Evolutionary conservation across 2,888 invertebrate species (phyloP), one percentile per base, ranked within the genome.

Genomic region (Plebejus melissa): DNA sequence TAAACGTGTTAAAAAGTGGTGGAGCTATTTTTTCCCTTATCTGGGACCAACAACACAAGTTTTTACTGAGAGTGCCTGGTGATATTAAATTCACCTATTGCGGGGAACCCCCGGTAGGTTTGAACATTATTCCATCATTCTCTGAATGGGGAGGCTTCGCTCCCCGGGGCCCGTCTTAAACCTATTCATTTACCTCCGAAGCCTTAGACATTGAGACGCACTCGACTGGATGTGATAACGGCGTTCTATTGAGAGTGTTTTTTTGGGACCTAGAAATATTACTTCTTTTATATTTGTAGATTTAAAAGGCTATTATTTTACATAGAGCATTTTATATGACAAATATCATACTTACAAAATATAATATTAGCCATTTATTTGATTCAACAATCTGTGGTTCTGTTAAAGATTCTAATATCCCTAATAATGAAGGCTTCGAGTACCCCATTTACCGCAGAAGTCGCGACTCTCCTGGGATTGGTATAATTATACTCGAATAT

Each of bases 61-160:
- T 65, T 32, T 32, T 65, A 65, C 65, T 5, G 1, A 65, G 65
- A 3, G 1, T 22, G 22, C 13, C 32, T 32, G 16, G 65, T 65
- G 65, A 65, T 65, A 65, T 65, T 65, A 65, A 65, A 65, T 65
- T 65, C 32, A 41, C 76, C 74, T 75, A 77, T 74, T 77, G 74
- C 76, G 71, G 32, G 74, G 69, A 54, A 76, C 76, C 46, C 74
- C 84, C 86, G 82, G 87, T 89, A 86, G 86, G 83, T 82, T 81
- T 80, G 83, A 85, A 88, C 86, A 86, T 86, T 90, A 89, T 88
- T 88, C 88, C 88, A 90, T 90, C 91, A 89, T 88, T 82, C 81
- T 83, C 80, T 86, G 87, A 88, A 90, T 87, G 82, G 77, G 81
- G 84, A 87, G 86, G 87, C 86, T 83, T 86, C 85, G 85, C 85